phyloP scores from a whole-genome alignment of 2,888 invertebrate species.

The Leptura quadrifasciata region DNA sequence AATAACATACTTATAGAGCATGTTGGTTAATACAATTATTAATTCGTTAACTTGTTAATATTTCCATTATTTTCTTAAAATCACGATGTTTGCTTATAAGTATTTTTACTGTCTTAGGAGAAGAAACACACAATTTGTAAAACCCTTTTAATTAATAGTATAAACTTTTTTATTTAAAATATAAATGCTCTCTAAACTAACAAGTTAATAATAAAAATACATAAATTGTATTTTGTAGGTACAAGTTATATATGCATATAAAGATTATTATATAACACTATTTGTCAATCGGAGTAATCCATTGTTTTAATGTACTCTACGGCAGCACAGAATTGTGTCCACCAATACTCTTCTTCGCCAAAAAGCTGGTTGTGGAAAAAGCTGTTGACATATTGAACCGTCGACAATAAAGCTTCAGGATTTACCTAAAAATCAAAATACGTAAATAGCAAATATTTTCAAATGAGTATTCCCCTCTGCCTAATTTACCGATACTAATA shows the following conservation, averaged over 20 bases:
- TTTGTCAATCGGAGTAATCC: conserved; percentile 81
- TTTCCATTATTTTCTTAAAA: too few relatives aligned
- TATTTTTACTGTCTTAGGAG: not conserved
- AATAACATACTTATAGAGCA: too few relatives aligned
- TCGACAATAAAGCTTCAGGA: conserved; percentile 94
- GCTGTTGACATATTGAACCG: conserved; percentile 96
- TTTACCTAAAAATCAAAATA: conserved; percentile 82
- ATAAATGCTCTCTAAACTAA: conserved; percentile 66
- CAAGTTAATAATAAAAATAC: conserved; percentile 65
- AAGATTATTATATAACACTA: conserved; percentile 55
- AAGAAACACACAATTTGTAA: conserved; percentile 1
- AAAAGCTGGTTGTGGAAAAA: conserved; percentile 88
- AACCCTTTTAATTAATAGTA: conserved; percentile 42
- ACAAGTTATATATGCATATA: conserved; percentile 59
- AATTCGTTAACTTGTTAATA: too few relatives aligned
- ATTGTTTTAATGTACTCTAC: conserved; percentile 99
- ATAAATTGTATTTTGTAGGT: conserved; percentile 63
- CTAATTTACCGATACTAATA: too few relatives aligned
- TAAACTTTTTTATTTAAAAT: conserved; percentile 63
- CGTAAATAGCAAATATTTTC: not conserved
- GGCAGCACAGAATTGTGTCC: conserved; percentile 98
- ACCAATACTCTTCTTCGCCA: conserved; percentile 97
- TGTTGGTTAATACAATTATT: too few relatives aligned
- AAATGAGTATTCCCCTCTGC: not conserved
- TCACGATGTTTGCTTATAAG: not conserved